Conservation (phyloP, 2,888 invertebrate species). For the Nomada lathburiana region DNA sequence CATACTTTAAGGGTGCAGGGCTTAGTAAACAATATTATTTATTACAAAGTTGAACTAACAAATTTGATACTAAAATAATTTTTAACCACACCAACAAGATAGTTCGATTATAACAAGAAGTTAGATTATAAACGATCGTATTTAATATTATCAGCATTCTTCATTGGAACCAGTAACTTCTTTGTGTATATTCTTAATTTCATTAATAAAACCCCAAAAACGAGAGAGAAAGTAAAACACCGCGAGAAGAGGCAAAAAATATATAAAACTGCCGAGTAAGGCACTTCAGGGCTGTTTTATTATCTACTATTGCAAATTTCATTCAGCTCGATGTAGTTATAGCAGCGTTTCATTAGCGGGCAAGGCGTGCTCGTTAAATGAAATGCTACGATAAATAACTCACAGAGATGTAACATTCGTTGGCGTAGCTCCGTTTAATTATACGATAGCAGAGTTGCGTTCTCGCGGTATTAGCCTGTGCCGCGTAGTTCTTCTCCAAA, state of each 20-base stretch:
- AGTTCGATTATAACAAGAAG: too few species aligned
- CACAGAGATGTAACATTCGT: neutral
- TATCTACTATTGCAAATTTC: neutral
- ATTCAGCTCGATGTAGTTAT: neutral
- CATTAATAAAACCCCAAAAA: too few species aligned
- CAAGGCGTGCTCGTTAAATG: neutral
- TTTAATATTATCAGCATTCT: too few species aligned
- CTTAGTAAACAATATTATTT: too few species aligned
- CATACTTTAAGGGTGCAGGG: too few species aligned
- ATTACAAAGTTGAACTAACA: too few species aligned
- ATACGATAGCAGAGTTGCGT: neutral
- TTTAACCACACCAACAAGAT: too few species aligned
- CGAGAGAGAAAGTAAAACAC: neutral
- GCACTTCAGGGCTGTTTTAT: neutral
- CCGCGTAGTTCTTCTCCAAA: neutral
- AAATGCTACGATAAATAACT: neutral
- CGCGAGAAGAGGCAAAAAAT: neutral
- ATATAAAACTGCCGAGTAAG: too few species aligned
- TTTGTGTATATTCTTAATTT: too few species aligned
- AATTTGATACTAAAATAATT: too few species aligned
- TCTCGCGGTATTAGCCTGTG: neutral
- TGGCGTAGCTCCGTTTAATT: slow-evolving; percentile 6
- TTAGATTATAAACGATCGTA: too few species aligned
- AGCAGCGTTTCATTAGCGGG: neutral
- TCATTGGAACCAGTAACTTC: too few species aligned